Percentiles rank a stretch among this genome's conserved stretches.
phyloP scores from a whole-genome alignment of 2,113 vertebrate species.

The Colossoma macropomum region DNA sequence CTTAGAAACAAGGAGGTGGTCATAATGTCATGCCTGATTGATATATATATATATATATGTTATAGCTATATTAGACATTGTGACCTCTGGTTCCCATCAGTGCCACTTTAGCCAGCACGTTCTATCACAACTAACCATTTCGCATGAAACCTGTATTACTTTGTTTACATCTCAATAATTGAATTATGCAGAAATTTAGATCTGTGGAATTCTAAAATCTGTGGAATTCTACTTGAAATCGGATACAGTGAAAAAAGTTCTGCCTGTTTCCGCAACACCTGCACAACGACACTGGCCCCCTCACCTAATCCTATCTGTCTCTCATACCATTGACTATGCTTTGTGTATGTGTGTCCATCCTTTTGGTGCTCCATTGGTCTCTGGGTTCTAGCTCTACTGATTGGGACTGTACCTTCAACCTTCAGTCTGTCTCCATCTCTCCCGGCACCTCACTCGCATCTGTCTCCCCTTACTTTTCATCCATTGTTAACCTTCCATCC shows the following conservation, averaged over 20 bases:
- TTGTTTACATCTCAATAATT: too few relatives aligned
- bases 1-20: too few relatives aligned
- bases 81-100: too few relatives aligned
- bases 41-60: too few relatives aligned
- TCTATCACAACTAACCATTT: too few relatives aligned
- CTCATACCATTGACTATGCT: slow-evolving; percentile 59
- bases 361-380: slow-evolving; percentile 25
- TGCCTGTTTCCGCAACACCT: slow-evolving; percentile 33
- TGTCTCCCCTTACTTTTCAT: slow-evolving; percentile 78
- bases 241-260: slow-evolving; percentile 24
- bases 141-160: too few relatives aligned
- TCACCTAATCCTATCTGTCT: slow-evolving; percentile 49
- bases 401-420: slow-evolving; percentile 63
- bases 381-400: slow-evolving; percentile 72
- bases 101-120: too few relatives aligned
- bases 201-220: too few relatives aligned
- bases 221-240: neutral
- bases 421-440: slow-evolving; percentile 73
- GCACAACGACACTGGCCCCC: slow-evolving; percentile 50
- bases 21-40: too few relatives aligned
- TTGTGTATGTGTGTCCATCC: slow-evolving; percentile 64
- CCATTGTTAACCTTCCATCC: slow-evolving; percentile 75
- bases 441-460: slow-evolving; percentile 77
- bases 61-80: too few relatives aligned
- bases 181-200: too few relatives aligned